Percentiles rank a stretch among this genome's conserved stretches.
Conservation (phyloP, 2,797 vertebrate genomes). For the Macropodus opercularis region DNA sequence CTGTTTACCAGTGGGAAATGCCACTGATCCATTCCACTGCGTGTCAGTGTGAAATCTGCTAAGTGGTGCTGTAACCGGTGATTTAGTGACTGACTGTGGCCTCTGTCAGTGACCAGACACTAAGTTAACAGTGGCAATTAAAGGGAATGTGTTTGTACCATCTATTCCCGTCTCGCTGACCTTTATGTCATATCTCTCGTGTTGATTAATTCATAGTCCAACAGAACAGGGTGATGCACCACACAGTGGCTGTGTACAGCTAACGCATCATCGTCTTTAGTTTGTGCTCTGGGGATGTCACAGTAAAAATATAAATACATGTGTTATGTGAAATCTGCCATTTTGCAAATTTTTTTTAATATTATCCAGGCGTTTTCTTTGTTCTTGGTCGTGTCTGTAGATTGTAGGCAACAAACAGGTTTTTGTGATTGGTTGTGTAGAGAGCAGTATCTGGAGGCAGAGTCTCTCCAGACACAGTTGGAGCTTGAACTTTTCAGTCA, state of each 20-base stretch:
- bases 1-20: background rate
- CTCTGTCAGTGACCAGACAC: background rate
- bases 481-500: conserved; percentile 4
- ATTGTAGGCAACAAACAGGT: background rate
- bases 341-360: too few relatives aligned
- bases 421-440: background rate
- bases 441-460: background rate
- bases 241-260: background rate
- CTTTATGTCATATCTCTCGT: conserved; percentile 7
- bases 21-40: background rate
- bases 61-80: background rate
- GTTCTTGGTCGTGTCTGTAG: background rate
- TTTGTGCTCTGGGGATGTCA: background rate
- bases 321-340: too few relatives aligned
- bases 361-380: background rate
- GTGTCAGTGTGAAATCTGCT: background rate
- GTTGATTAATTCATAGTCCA: background rate
- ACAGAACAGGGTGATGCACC: background rate
- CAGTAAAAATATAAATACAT: too few relatives aligned
- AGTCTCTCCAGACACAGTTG: conserved; percentile 5
- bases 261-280: background rate
- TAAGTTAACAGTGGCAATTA: conserved; percentile 12
- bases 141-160: background rate
- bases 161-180: conserved; percentile 8
- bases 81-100: conserved; percentile 8